Evolutionary conservation across 2,113 vertebrate genomes (phyloP), one percentile per base, ranked within the genome.

Genomic region (Anseranas semipalmata): DNA sequence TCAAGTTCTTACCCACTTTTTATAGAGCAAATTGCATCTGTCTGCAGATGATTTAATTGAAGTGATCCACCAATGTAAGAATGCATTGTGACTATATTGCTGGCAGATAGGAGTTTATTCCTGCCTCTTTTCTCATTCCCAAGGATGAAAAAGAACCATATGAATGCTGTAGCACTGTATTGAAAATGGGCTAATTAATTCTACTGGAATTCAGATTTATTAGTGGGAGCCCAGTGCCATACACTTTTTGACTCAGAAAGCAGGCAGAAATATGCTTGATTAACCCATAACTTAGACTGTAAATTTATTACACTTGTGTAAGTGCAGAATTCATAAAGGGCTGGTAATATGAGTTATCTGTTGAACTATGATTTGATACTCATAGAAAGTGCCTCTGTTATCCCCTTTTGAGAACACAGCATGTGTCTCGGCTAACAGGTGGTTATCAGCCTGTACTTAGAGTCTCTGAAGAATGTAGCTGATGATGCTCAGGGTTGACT

Each of bases 401-500:
- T 13, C 8, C 25, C 4, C 6, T 62, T 7, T 50, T 9, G 12
- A 50, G 25, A 74, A 20, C 52, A 19, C 14, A 58, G 11, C 4
- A 3, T 0, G 1, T 45, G 3, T 85, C 12, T 41, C 50, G 12
- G 4, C 30, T 46, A 48, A 43, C 41, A 72, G 37, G 16, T 55
- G 5, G 2, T 21, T 16, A 13, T 16, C 35, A 45, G 3, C 28
- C 39, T 58, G 6, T 9, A 35, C 20, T 27, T 0, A 0, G 0
- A 3, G 16, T 3, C 10, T 43, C 45, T 56, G 20, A 28, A 24
- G 35, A 70, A 28, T 0, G 0, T 12, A 45, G 28, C 25, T 76
- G 33, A n/a, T 75, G 58, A 21, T 79, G 43, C 2, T 0, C 8
- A 9, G 24, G 22, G 8, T 9, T 86, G 39, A 33, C 12, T 71